These are phyloP conservation scores for Sitta carolinensis DNA, from an alignment of 2,797 vertebrate species.

Conservation along the genomic window DNA sequence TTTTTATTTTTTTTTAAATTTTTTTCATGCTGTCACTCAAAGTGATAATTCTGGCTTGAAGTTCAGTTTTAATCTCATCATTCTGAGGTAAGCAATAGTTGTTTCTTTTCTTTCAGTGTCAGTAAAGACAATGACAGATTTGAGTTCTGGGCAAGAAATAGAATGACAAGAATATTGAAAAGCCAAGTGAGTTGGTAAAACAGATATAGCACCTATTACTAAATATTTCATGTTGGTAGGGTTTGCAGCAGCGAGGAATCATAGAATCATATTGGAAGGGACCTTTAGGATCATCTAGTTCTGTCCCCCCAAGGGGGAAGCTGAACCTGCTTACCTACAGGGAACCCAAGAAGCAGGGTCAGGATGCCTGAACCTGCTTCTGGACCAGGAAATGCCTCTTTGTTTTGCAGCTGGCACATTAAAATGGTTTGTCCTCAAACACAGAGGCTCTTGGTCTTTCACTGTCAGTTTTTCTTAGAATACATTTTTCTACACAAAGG, in stretches of 20 bases:
- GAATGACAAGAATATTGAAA: background rate
- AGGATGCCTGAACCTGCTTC: background rate
- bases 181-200: background rate
- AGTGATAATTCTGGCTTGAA: slow-evolving; percentile 16
- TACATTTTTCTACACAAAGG: background rate
- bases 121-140: slow-evolving; percentile 38
- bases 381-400: background rate
- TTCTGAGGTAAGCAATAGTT: background rate
- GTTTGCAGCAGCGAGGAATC: background rate
- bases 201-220: slow-evolving; percentile 1
- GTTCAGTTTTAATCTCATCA: background rate
- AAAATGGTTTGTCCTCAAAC: background rate
- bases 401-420: background rate
- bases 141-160: slow-evolving; percentile 30
- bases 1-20: background rate
- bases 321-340: background rate
- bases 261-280: background rate
- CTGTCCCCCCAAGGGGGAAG: background rate
- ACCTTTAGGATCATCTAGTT: background rate
- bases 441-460: background rate
- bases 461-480: background rate
- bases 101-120: slow-evolving; percentile 21
- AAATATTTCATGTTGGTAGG: slow-evolving; percentile 41
- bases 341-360: background rate
- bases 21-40: background rate